Evolutionary conservation across 2,113 vertebrate genomes (phyloP), one percentile per base, ranked within the genome.

Genomic region (Corvus moneduloides): DNA sequence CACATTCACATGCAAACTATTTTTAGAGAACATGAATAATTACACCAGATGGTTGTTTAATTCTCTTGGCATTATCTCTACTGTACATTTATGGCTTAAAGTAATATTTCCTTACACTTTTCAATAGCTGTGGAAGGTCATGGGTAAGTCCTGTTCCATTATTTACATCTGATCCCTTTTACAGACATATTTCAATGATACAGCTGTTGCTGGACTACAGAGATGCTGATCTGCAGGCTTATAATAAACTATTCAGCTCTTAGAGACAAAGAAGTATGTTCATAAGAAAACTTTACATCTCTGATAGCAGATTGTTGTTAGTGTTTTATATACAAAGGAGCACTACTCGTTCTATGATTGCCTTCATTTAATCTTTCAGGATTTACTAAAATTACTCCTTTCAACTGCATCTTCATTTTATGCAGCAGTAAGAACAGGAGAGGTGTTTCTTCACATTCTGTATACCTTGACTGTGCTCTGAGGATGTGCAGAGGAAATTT

Each of bases 11-110:
- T 95, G 89, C 83, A 97, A 95, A 88, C 94, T 98, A 98, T 98
- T 98, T 98, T 98, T 97, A 98, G 97, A 69, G 72, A 96, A 86
- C 89, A 92, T 98, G 97, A 98, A 97, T 97, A 97, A 97, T 97
- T 96, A 92, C 90, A 97, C 94, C 97, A 98, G 98, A 98, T 98
- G 98, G 97, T 96, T 97, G 96, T 93, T 97, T 97, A 97, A 98
- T 97, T 98, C 96, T 96, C 95, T 84, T 97, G 97, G 97, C 97
- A 97, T 98, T 97, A 95, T 97, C 90, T 97, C 87, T 96, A 96
- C 97, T 98, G 97, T 98, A 98, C 82, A 72, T 94, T 97, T 97
- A 96, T 96, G 94, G 89, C 96, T 97, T 97, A 96, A 96, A 96
- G 94, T 91, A 90, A 88, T 93, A 95, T 96, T 96, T 97, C 94